phyloP scores from a whole-genome alignment of 2,888 invertebrate genomes.

The Leptura quadrifasciata region DNA sequence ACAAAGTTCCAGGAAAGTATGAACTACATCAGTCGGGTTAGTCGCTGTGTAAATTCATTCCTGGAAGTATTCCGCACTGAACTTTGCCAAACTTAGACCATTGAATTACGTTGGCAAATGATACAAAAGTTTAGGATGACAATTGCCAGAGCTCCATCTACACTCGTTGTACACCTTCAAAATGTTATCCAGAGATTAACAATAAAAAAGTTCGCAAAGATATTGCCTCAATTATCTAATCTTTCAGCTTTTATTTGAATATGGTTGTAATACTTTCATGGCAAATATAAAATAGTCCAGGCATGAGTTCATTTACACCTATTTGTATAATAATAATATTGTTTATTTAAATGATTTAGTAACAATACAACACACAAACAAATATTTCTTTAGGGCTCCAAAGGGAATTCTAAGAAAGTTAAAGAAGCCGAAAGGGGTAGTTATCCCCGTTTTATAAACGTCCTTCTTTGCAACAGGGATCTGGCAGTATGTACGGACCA shows the following conservation, averaged over 20 bases:
- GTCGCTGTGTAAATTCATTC: conserved; percentile 62
- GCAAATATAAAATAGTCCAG: neutral
- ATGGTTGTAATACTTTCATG: neutral
- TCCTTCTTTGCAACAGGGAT: no score
- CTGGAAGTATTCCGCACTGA: conserved; percentile 54
- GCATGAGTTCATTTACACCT: neutral
- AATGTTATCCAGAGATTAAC: conserved; percentile 52
- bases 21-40: conserved; percentile 15
- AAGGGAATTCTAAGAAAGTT: no score
- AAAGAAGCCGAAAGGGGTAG: no score
- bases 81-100: conserved; percentile 65
- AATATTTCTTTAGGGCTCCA: no score
- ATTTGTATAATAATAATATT: no score
- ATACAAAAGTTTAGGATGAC: conserved; percentile 64
- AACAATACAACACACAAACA: no score
- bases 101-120: conserved; percentile 63
- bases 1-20: conserved; percentile 16
- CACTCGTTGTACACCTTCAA: conserved; percentile 44
- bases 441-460: no score
- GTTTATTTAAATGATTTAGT: no score
- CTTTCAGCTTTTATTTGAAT: neutral
- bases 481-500: no score
- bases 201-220: conserved; percentile 24
- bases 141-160: conserved; percentile 56
- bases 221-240: conserved; percentile 21